Base-by-base conservation (phyloP, 2,888 invertebrate species). In the Gymnosoma rotundatum region DNA sequence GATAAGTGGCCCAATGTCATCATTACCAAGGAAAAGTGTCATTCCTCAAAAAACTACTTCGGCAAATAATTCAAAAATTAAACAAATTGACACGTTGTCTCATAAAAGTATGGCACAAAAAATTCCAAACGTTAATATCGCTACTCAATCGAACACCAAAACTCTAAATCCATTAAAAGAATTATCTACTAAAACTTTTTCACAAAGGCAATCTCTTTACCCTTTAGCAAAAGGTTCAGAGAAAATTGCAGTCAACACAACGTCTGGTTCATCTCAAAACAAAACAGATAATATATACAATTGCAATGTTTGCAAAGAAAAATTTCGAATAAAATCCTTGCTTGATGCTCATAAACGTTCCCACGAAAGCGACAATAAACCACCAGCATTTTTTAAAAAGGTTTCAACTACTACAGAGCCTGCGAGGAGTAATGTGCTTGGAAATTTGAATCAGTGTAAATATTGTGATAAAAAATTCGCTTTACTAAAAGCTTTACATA, bases 401-500 rank as follows among this genome's bases (percentile, higher is more conserved):
- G 14, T 73, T 1, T 42, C 64, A 2, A 6, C 63, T 32, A 16
- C 45, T 20, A 45, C 61, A 4, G 14, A 56, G 21, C n/a, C 78
- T 6, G 48, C 50, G 0, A 14, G 20, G 2, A 21, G 63, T 3
- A 48, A 61, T 45, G 0, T 60, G 12, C 18, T 54, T 36, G 32
- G 36, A 21, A 54, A 32, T n/a, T 16, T 52, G 0, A 88, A 88
- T 69, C 87, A 88, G 60, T 91, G 91, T 85, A 90, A 89, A 73
- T 91, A 88, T 76, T 91, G 91, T 70, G 91, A 91, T 85, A 91
- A 91, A 67, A 90, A 89, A 64, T 91, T 91, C 60, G 90, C 90
- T 1, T 81, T 91, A 58, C 84, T 88, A 16, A 90, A 89, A 16
- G 90, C 91, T 0, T 85, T 91, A 5, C 88, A 89, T 74, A 91